phyloP scores from a whole-genome alignment of 2,113 vertebrate genomes.

The Semnornis frantzii region DNA sequence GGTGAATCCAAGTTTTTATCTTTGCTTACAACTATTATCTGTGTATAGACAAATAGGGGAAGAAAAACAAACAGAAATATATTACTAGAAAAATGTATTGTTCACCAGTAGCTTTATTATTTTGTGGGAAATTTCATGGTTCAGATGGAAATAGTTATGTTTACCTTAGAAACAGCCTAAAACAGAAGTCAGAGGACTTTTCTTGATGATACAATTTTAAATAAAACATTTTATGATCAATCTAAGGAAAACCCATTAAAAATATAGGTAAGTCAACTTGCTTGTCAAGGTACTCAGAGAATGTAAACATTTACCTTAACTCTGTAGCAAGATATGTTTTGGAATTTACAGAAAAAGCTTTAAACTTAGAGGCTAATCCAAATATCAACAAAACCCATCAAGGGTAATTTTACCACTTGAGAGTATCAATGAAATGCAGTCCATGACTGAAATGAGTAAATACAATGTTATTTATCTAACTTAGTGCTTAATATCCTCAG shows the following conservation, averaged over 20 bases:
- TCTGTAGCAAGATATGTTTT: neutral
- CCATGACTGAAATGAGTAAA: neutral
- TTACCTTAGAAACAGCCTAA: neutral
- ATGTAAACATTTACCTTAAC: neutral
- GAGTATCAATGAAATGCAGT: neutral
- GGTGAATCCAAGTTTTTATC: neutral
- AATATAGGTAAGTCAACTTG: neutral
- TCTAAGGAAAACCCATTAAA: neutral
- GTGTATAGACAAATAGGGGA: neutral
- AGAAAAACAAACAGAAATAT: neutral
- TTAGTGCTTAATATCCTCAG: neutral
- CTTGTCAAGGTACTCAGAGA: neutral
- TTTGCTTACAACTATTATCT: neutral
- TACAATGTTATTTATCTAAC: neutral
- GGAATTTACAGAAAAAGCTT: neutral
- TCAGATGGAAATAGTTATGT: neutral
- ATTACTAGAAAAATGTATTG: neutral
- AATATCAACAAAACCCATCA: neutral
- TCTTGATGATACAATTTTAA: neutral
- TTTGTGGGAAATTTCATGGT: neutral
- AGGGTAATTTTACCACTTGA: neutral
- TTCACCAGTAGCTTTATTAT: neutral
- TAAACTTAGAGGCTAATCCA: neutral
- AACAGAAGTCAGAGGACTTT: neutral
- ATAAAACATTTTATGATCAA: neutral